phyloP scores from a whole-genome alignment of 2,888 invertebrate species.

The Spicauda simplicius region DNA sequence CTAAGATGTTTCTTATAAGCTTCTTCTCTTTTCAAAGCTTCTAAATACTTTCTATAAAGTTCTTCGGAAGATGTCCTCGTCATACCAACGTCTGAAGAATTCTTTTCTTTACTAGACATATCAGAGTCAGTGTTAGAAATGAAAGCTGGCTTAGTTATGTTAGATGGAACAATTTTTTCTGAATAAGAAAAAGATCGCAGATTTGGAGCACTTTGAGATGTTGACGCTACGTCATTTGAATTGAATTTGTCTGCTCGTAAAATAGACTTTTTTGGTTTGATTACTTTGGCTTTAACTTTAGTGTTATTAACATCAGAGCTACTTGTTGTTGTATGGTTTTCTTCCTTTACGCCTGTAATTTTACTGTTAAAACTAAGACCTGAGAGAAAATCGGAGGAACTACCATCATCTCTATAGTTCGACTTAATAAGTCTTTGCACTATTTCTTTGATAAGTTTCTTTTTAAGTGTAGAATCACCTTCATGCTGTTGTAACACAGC shows the following conservation, averaged over 20 bases:
- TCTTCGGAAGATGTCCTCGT: slow-evolving; percentile 72
- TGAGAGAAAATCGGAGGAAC: slow-evolving; percentile 76
- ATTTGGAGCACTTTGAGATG: slow-evolving; percentile 78
- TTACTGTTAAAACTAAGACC: slow-evolving; percentile 68
- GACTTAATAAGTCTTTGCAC: slow-evolving; percentile 85
- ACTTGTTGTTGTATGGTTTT: slow-evolving; percentile 65
- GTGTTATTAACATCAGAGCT: slow-evolving; percentile 70
- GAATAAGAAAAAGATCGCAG: slow-evolving; percentile 58
- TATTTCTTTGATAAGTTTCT: slow-evolving; percentile 86
- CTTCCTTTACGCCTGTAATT: slow-evolving; percentile 51
- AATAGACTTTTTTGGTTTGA: slow-evolving; percentile 73
- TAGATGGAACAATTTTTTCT: slow-evolving; percentile 52
- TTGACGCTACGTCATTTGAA: slow-evolving; percentile 65
- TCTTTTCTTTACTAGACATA: slow-evolving; percentile 63
- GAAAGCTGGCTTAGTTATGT: slow-evolving; percentile 47
- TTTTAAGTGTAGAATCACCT: slow-evolving; percentile 85
- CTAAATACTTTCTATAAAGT: slow-evolving; percentile 71
- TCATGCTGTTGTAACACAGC: slow-evolving; percentile 85
- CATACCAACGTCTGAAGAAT: slow-evolving; percentile 60
- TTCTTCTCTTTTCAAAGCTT: slow-evolving; percentile 70
- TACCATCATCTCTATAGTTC: slow-evolving; percentile 85
- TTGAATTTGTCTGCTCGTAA: slow-evolving; percentile 70
- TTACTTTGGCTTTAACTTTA: slow-evolving; percentile 49
- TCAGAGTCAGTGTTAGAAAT: slow-evolving; percentile 69
- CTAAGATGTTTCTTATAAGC: slow-evolving; percentile 68